These are phyloP conservation scores for Drosophila recens DNA, from an alignment of 2,888 invertebrate genomes.

Conservation along the genomic window DNA sequence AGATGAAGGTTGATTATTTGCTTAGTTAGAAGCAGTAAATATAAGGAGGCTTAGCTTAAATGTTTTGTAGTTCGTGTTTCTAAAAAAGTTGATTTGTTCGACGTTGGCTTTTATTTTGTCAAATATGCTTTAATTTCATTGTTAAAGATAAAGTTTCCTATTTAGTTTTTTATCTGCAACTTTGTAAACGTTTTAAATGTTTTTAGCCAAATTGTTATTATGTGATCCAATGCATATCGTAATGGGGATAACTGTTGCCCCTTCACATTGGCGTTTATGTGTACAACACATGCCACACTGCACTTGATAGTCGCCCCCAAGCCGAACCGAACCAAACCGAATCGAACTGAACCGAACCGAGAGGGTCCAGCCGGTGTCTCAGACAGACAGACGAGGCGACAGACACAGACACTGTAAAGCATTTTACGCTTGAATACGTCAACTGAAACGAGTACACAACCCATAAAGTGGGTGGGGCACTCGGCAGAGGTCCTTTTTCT, in stretches of 20 bases:
- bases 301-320: slow-evolving; percentile 44
- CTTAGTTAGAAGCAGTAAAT: background rate
- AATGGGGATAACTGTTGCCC: slow-evolving; percentile 36
- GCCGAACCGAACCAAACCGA: background rate
- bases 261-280: slow-evolving; percentile 11
- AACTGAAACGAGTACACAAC: slow-evolving; percentile 52
- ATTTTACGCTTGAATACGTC: slow-evolving; percentile 76
- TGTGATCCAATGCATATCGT: slow-evolving; percentile 56
- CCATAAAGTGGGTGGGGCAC: slow-evolving; percentile 29
- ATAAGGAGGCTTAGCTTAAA: slow-evolving; percentile 6
- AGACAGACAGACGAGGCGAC: slow-evolving; percentile 25
- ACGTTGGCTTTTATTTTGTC: background rate
- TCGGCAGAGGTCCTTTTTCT: slow-evolving; percentile 29
- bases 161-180: slow-evolving; percentile 21
- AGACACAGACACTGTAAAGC: slow-evolving; percentile 67
- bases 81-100: background rate
- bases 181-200: slow-evolving; percentile 40
- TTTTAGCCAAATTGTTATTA: slow-evolving; percentile 43
- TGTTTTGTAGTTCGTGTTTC: slow-evolving; percentile 3
- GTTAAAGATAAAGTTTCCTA: slow-evolving; percentile 8
- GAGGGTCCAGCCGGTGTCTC: slow-evolving; percentile 24
- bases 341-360: background rate
- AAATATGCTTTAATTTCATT: slow-evolving; percentile 18
- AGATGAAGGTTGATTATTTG: slow-evolving; percentile 31
- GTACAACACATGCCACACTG: slow-evolving; percentile 55